Evolutionary conservation across 2,888 invertebrate genomes (phyloP).

Genomic region (Plusia festucae): DNA sequence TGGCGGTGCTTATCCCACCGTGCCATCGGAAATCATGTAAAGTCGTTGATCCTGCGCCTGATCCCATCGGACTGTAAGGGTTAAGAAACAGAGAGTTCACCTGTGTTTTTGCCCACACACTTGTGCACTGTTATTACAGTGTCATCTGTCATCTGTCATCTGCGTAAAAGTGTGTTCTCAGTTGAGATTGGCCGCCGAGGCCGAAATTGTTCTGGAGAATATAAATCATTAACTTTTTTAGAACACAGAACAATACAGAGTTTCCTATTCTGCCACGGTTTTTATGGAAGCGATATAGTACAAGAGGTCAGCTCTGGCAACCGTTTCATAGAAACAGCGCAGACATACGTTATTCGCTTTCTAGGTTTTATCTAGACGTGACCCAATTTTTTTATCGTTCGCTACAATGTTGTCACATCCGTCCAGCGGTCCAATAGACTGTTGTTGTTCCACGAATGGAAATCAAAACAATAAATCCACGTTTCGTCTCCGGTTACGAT

Average conservation of each 20-base stretch:
- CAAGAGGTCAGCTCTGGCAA: neutral
- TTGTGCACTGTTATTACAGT: too few relatives aligned
- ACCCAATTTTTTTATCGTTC: neutral
- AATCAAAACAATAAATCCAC: conserved; percentile 1
- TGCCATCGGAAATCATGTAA: too few relatives aligned
- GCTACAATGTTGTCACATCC: neutral
- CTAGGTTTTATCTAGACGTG: neutral
- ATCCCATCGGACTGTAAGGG: too few relatives aligned
- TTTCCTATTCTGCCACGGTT: neutral
- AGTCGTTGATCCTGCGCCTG: too few relatives aligned
- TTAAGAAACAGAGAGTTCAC: too few relatives aligned
- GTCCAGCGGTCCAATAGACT: neutral
- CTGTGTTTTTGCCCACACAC: too few relatives aligned
- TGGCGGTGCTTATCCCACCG: too few relatives aligned
- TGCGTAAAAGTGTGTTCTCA: too few relatives aligned
- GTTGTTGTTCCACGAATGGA: neutral
- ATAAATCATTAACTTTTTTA: too few relatives aligned
- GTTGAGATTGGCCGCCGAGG: too few relatives aligned
- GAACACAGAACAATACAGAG: neutral
- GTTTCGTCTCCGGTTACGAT: conserved; percentile 7
- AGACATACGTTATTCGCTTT: neutral
- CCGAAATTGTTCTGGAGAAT: too few relatives aligned
- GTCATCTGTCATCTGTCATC: too few relatives aligned
- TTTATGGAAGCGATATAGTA: neutral
- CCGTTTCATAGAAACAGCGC: neutral